A percentile compares a stretch with the other conserved stretches of the same genome.
These are phyloP conservation scores for Probaryconus sp. DNA, from an alignment of 1,140 invertebrate species.

Conservation along the genomic window DNA sequence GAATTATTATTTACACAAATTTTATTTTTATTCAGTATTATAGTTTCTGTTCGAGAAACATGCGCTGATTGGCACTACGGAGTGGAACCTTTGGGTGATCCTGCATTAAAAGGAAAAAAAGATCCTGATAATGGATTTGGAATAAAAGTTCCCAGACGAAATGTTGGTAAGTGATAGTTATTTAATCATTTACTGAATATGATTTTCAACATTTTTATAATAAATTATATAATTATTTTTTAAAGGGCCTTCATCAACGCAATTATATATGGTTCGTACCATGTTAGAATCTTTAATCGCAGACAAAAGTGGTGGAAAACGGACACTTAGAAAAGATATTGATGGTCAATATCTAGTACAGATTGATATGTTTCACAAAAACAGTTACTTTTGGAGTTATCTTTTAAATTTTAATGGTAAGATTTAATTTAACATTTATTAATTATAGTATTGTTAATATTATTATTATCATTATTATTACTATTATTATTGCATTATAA, in stretches of 20 bases:
- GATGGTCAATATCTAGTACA: constrained; percentile 94
- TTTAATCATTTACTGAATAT: too few relatives aligned
- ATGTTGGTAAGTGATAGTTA: constrained; percentile 89
- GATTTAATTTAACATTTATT: constrained; percentile 51
- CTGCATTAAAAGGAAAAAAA: constrained; percentile 96
- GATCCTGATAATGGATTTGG: constrained; percentile 94
- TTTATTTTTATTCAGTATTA: constrained; percentile 83
- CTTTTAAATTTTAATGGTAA: constrained; percentile 93
- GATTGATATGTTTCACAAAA: constrained; percentile 97
- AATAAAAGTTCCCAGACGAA: constrained; percentile 94
- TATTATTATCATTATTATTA: background rate
- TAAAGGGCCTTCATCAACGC: constrained; percentile 90
- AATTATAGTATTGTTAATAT: background rate
- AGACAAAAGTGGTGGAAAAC: constrained; percentile 96
- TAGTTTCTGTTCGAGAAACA: constrained; percentile 96
- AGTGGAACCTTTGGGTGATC: constrained; percentile 94
- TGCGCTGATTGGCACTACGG: constrained; percentile 97
- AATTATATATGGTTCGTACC: constrained; percentile 99
- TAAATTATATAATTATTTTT: constrained; percentile 26
- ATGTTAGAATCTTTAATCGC: constrained; percentile 99
- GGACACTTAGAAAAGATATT: constrained; percentile 96
- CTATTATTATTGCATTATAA: constrained; percentile 25
- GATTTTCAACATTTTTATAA: constrained; percentile 20
- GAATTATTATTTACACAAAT: background rate
- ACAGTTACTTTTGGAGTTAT: constrained; percentile 98